Evolutionary conservation across 1,140 invertebrate species (phyloP), one percentile per base, ranked within the genome.

Genomic region (Drosophila paulistorum): DNA sequence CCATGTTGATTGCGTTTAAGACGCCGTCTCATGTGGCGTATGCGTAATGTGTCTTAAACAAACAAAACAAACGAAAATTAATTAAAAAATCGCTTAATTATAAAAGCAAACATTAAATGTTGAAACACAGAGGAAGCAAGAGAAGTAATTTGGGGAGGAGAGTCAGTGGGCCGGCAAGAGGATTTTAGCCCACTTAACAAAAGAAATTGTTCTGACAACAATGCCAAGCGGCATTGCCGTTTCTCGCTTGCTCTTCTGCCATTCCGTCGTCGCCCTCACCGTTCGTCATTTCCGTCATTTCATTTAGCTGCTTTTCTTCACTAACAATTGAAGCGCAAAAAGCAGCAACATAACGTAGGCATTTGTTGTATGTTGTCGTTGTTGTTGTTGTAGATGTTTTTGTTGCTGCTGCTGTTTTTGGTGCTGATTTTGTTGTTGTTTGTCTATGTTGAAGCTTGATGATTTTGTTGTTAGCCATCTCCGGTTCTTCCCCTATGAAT

Each of bases 11-110:
- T 45, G 42, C 7, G 17, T 48, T 20, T 48, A 14, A 17, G 14
- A 17, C 60, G 35, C 39, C 7, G 33, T 61, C 71, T 59, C 39
- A 75, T 74, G 35, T 37, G 58, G 57, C 82, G 77, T 68, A 71
- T 78, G 62, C 58, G 59, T 69, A 68, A 80, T 77, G 62, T 60
- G 48, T 39, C 57, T 58, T 60, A 76, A 65, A 68, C 54, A 67
- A 74, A 74, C 65, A 80, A 84, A 75, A 81, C 73, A 62, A 63
- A 59, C 45, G 63, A 58, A 83, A 86, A 81, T 86, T 86, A 81
- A 85, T 87, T 87, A 83, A 83, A 77, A 81, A 81, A 86, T 86
- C 75, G 79, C 71, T 85, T 85, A 78, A 85, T 85, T 85, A 82
- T 75, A 79, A 87, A 75, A 75, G 67, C 82, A 82, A 87, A 86